Conservation (phyloP, 2,797 vertebrate genomes). For the Peromyscus eremicus region DNA sequence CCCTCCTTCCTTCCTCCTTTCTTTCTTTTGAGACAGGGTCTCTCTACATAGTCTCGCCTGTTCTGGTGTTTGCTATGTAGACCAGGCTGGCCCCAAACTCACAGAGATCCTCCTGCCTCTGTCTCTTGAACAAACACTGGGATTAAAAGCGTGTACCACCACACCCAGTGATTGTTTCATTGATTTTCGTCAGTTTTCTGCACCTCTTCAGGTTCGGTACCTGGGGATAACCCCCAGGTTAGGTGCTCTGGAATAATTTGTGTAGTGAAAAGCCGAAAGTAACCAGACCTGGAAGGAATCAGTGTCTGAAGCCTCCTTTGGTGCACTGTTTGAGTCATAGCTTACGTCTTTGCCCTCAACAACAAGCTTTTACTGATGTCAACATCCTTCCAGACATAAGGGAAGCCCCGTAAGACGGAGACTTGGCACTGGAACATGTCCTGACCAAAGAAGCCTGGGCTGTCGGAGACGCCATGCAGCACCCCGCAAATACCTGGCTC, state of each 20-base stretch:
- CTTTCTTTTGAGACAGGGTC: neutral
- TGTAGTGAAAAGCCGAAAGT: slow-evolving; percentile 67
- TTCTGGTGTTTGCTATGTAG: neutral
- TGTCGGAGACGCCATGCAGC: neutral
- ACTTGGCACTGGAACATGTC: neutral
- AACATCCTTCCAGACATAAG: slow-evolving; percentile 21
- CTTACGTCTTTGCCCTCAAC: neutral
- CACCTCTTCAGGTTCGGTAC: neutral
- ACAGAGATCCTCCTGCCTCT: neutral
- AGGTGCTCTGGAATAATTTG: slow-evolving; percentile 11
- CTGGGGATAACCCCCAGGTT: neutral
- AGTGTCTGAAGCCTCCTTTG: neutral
- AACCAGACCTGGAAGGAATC: slow-evolving; percentile 59
- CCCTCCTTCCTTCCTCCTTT: too few relatives aligned
- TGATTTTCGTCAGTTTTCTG: slow-evolving; percentile 22
- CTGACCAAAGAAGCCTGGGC: neutral
- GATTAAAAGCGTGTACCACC: neutral
- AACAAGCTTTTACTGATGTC: slow-evolving; percentile 30
- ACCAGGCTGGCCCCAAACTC: neutral
- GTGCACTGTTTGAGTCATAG: slow-evolving; percentile 54
- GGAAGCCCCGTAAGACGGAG: neutral
- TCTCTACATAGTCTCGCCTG: neutral
- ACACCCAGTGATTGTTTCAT: neutral
- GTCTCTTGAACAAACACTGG: neutral
- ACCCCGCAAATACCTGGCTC: neutral